phyloP scores from a whole-genome alignment of 2,113 vertebrate species.

The Columbina picui region DNA sequence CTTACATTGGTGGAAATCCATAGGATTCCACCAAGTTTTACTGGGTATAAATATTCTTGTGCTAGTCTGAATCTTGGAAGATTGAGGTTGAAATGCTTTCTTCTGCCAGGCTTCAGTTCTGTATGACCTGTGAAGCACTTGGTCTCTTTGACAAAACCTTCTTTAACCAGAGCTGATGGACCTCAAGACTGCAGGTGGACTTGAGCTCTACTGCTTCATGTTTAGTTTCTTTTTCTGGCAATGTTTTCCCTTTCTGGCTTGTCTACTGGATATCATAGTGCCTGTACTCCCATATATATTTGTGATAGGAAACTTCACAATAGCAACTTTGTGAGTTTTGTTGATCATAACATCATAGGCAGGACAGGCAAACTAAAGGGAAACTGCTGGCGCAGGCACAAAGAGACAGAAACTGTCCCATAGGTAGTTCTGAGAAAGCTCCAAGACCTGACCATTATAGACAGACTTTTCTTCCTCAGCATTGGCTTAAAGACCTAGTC shows the following conservation, averaged over 20 bases:
- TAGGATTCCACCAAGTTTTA: background rate
- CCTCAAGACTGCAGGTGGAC: background rate
- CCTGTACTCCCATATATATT: background rate
- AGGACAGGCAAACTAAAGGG: background rate
- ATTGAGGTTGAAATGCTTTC: background rate
- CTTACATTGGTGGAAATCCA: background rate
- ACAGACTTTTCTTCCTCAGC: background rate
- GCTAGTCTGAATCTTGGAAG: background rate
- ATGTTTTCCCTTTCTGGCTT: background rate
- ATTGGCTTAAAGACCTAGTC: background rate
- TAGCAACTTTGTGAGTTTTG: background rate
- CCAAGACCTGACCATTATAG: background rate
- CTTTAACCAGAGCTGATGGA: background rate
- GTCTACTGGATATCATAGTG: background rate
- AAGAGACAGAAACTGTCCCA: background rate
- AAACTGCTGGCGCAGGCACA: background rate
- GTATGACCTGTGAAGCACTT: background rate
- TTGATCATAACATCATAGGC: rapidly evolving
- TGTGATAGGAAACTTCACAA: background rate
- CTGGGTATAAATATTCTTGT: background rate
- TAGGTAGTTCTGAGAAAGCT: background rate
- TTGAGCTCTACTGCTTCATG: background rate
- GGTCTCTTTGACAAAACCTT: background rate
- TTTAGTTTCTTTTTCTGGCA: background rate
- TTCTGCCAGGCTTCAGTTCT: background rate